A percentile compares a stretch with the other conserved stretches of the same genome.
Evolutionary conservation across 2,797 vertebrate species (phyloP).

Genomic region (Mormyrops boulengeri): DNA sequence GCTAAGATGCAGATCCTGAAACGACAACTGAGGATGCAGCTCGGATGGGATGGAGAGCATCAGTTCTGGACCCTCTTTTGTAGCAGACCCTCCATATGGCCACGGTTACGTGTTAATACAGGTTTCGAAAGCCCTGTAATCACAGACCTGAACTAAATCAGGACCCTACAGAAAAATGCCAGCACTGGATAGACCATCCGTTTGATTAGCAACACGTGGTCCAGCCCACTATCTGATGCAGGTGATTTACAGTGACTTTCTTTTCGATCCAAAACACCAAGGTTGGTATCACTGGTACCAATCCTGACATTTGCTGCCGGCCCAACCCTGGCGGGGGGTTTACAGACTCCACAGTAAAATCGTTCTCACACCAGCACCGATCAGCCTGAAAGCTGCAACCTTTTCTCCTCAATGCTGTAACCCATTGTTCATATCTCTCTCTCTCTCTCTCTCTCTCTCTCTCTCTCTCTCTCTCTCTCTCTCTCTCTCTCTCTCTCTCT

Average conservation of each 20-base stretch:
- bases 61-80: background rate
- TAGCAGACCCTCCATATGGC: background rate
- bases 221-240: background rate
- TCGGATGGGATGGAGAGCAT: background rate
- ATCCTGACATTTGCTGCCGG: background rate
- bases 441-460: background rate
- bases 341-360: background rate
- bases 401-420: background rate
- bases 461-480: background rate
- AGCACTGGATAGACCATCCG: background rate
- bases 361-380: background rate
- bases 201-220: background rate
- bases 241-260: background rate
- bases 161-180: background rate
- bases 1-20: background rate
- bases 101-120: background rate
- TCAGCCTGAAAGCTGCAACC: background rate
- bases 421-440: background rate
- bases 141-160: background rate
- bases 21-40: background rate
- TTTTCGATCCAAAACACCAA: background rate
- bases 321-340: background rate
- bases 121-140: background rate
- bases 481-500: too few relatives aligned
- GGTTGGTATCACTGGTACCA: background rate